Conservation (phyloP, 2,797 vertebrate genomes). For the Coendou prehensilis region DNA sequence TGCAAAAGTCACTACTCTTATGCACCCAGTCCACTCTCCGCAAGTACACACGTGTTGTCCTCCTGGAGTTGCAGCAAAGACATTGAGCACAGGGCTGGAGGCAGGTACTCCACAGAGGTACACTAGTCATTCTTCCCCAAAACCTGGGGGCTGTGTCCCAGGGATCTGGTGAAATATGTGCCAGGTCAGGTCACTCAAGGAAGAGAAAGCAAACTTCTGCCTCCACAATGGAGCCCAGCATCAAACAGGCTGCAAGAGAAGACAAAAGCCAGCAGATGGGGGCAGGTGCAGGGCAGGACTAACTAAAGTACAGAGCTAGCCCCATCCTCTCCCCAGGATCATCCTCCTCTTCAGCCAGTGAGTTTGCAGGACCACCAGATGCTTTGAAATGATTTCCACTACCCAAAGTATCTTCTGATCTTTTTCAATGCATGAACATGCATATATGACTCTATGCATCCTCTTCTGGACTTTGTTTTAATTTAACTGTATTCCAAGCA, state of each 20-base stretch:
- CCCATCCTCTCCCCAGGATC: not conserved
- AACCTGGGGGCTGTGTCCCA: not conserved
- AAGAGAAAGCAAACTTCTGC: not conserved
- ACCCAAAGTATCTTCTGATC: not conserved
- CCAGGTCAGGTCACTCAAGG: not conserved
- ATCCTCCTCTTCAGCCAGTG: not conserved
- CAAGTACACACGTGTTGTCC: no score
- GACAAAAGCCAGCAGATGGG: not conserved
- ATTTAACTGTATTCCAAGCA: not conserved
- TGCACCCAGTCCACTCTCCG: not conserved
- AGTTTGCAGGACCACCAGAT: not conserved
- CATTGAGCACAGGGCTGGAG: not conserved
- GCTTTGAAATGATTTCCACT: not conserved
- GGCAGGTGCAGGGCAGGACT: not conserved
- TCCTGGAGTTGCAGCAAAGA: not conserved
- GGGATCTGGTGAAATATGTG: not conserved
- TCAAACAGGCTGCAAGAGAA: not conserved
- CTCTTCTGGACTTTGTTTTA: not conserved
- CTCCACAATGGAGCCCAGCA: not conserved
- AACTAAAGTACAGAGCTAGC: not conserved
- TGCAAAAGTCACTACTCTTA: not conserved
- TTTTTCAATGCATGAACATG: not conserved
- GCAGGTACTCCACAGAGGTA: not conserved
- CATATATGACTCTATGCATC: fast-evolving
- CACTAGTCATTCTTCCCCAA: not conserved